These are phyloP conservation scores for Anguilla pacifica DNA, from an alignment of 2,797 vertebrate genomes.

Conservation along the genomic window DNA sequence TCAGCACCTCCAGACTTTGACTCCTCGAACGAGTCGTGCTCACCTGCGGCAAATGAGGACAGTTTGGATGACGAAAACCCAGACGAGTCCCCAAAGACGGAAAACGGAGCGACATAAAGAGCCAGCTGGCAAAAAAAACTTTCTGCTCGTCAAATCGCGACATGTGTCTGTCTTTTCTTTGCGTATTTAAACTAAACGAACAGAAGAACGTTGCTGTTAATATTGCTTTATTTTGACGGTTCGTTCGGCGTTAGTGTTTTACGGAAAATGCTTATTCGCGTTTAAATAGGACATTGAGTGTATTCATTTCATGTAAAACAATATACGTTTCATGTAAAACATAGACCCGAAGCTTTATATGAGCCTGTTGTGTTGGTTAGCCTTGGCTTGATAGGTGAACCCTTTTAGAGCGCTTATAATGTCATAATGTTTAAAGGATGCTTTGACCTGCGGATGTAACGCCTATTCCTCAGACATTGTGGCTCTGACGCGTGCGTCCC, in stretches of 20 bases:
- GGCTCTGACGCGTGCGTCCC: constrained; percentile 28
- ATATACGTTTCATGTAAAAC: constrained; percentile 13
- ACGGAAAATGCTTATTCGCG: constrained; percentile 12
- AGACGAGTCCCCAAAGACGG: constrained; percentile 51
- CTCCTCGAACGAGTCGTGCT: constrained; percentile 57
- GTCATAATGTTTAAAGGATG: constrained; percentile 19
- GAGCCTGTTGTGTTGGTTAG: not conserved
- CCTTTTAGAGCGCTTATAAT: not conserved
- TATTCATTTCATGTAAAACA: constrained; percentile 19
- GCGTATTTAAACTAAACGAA: not conserved
- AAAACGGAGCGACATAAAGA: constrained; percentile 51
- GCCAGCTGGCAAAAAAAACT: constrained; percentile 10
- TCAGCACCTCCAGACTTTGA: constrained; percentile 59
- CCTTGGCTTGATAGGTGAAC: not conserved
- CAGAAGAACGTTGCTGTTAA: constrained; percentile 42
- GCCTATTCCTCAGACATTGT: constrained; percentile 6
- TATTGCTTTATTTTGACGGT: constrained; percentile 41
- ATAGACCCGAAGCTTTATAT: constrained; percentile 25
- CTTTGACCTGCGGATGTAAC: constrained; percentile 19
- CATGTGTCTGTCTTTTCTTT: constrained; percentile 57
- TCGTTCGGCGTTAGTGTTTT: not conserved
- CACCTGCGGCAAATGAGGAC: constrained; percentile 65
- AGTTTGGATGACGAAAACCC: constrained; percentile 60
- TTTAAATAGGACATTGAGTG: constrained; percentile 20
- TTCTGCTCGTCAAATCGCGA: constrained; percentile 61